These are phyloP conservation scores for Chaetophractus vellerosus DNA, from an alignment of 2,797 vertebrate species.

Conservation along the genomic window DNA sequence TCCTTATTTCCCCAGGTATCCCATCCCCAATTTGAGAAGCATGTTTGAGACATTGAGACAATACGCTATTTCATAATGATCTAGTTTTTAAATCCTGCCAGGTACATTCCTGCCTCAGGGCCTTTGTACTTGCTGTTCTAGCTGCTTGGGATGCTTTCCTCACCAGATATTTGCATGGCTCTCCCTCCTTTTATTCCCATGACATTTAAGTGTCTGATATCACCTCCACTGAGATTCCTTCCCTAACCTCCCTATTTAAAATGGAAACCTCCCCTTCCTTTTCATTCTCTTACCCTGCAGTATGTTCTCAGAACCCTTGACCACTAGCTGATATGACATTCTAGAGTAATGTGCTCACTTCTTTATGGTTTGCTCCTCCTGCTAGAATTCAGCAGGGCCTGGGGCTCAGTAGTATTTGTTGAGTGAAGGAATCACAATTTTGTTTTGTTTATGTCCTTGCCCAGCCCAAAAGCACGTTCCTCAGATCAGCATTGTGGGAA, in stretches of 20 bases:
- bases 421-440: not conserved
- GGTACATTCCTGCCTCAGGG: not conserved
- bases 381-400: not conserved
- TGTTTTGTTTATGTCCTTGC: not conserved
- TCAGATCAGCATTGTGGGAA: not conserved
- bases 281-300: not conserved
- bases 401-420: not conserved
- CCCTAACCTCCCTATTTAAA: not conserved
- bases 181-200: not conserved
- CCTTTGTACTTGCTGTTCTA: not conserved
- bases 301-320: not conserved
- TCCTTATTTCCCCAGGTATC: rapidly evolving
- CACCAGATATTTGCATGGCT: rapidly evolving
- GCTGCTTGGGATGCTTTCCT: not conserved
- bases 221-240: not conserved
- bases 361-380: not conserved
- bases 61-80: too few relatives aligned
- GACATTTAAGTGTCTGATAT: not conserved
- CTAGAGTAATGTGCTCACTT: not conserved
- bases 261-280: not conserved
- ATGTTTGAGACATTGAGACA: not conserved
- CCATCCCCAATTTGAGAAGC: not conserved
- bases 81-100: not conserved
- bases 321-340: not conserved
- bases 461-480: not conserved